Evolutionary conservation across 2,797 vertebrate species (phyloP), one percentile per base, ranked within the genome.

Genomic region (Chaunax sp.): DNA sequence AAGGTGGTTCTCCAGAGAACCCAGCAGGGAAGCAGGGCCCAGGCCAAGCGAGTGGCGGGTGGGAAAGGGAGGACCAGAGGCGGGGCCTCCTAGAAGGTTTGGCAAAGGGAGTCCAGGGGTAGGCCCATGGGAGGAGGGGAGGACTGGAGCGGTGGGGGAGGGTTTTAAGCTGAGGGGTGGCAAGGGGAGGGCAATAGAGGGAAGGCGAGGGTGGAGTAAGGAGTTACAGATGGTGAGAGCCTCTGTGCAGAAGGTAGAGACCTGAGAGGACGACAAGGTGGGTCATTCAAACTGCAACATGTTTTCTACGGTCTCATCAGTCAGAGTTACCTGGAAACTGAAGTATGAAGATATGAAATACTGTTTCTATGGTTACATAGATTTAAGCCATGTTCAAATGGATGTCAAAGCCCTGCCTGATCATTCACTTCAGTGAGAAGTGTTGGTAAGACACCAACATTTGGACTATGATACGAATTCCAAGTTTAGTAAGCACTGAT

Each of bases 231-330:
- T 79, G 28, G 95, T 94, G 69, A 96, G 71, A 0, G 96, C 95
- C 82, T 98, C 96, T 0, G 87, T 66, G 28, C 96, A 98, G 86
- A 97, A 96, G 2, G 94, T 90, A 0, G 96, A 96, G 8, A 97
- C 96, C 96, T 97, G 66, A 20, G 54, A 53, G 5, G 1, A 19
- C 4, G 45, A 22, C 4, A 40, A 33, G 18, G 11, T 0, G 4
- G 9, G 28, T 9, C 6, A 37, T 35, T 47, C 3, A 26, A 26
- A 49, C 1, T 20, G 13, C 3, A 43, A 16, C 33, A 41, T 19
- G 40, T 40, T 16, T 40, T 40, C 38, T 40, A 40, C 14, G 5
- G 4, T 40, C 38, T 40, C 35, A 14, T 14, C 4, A 37, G 2
- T 37, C 13, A 30, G 28, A 30, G 28, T 30, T 40, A 1, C 3